These are phyloP conservation scores for Drosophila kanekoi DNA, from an alignment of 2,888 invertebrate species.

Conservation along the genomic window DNA sequence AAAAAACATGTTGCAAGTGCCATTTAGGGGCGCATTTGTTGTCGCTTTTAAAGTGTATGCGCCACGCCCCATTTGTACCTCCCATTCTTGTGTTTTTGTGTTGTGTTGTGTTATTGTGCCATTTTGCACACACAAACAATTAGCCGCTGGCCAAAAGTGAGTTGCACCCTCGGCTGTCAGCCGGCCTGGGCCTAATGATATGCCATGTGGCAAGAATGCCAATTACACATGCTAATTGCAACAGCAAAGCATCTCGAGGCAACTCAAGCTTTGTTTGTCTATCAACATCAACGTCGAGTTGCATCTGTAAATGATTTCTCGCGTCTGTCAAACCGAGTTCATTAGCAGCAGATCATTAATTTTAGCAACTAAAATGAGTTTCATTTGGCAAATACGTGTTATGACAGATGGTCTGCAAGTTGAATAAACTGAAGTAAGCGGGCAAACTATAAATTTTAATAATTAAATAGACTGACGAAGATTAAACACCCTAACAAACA, in stretches of 20 bases:
- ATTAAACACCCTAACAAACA: background rate
- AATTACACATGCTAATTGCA: slow-evolving; percentile 68
- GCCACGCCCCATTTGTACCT: slow-evolving; percentile 52
- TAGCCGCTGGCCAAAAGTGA: slow-evolving; percentile 47
- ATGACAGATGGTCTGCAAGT: slow-evolving; percentile 14
- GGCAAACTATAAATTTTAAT: background rate
- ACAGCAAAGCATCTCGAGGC: slow-evolving; percentile 24
- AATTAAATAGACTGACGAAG: background rate
- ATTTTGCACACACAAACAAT: slow-evolving; percentile 39
- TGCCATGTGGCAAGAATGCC: slow-evolving; percentile 35
- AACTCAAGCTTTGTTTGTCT: slow-evolving; percentile 35
- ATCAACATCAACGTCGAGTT: slow-evolving; percentile 10
- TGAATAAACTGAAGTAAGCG: background rate
- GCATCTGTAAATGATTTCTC: slow-evolving; percentile 40
- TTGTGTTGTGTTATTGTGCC: slow-evolving; percentile 6
- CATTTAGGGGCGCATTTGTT: slow-evolving; percentile 69
- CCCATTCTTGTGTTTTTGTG: slow-evolving; percentile 9
- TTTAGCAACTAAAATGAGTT: slow-evolving; percentile 26
- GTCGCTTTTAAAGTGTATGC: slow-evolving; percentile 56
- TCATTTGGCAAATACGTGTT: slow-evolving; percentile 15
- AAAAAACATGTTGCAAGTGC: slow-evolving; percentile 63
- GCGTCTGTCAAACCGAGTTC: slow-evolving; percentile 31
- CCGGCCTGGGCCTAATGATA: slow-evolving; percentile 31
- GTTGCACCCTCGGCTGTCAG: slow-evolving; percentile 36
- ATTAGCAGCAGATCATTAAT: slow-evolving; percentile 57